These are phyloP conservation scores for Malurus alboscapulatus DNA, from an alignment of 2,113 vertebrate species.

Conservation along the genomic window DNA sequence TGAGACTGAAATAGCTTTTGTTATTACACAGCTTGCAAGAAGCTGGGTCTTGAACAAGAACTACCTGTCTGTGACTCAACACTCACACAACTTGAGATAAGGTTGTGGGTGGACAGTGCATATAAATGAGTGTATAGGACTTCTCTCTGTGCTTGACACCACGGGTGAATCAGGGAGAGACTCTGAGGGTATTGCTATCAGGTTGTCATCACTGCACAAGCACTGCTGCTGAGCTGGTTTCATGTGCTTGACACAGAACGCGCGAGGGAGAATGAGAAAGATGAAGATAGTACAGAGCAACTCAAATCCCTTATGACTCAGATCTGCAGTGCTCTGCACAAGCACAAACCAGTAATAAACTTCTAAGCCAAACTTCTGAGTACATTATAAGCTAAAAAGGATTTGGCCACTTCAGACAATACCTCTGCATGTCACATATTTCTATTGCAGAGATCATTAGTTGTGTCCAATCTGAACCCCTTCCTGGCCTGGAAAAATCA, in stretches of 20 bases:
- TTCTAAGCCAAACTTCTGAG: not conserved
- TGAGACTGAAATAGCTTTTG: constrained; percentile 17
- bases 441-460: not conserved
- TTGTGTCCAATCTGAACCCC: not conserved
- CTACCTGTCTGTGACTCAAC: constrained; percentile 64
- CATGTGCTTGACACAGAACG: not conserved
- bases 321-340: not conserved
- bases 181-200: not conserved
- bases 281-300: not conserved
- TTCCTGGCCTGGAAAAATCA: not conserved
- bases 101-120: constrained; percentile 60
- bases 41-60: constrained; percentile 38
- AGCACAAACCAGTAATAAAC: not conserved
- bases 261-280: not conserved
- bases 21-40: constrained; percentile 5
- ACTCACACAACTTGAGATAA: constrained; percentile 20
- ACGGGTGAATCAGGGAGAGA: not conserved
- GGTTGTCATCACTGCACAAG: constrained; percentile 2
- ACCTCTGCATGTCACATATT: not conserved
- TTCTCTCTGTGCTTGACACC: not conserved
- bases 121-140: constrained; percentile 39
- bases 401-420: not conserved
- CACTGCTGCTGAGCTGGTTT: constrained; percentile 6
- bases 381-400: not conserved
- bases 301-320: not conserved